A percentile compares a stretch with the other conserved stretches of the same genome.
Evolutionary conservation across 64 coral and sea anemone genomes (phyloP).

Genomic region (Montipora efflorescens): DNA sequence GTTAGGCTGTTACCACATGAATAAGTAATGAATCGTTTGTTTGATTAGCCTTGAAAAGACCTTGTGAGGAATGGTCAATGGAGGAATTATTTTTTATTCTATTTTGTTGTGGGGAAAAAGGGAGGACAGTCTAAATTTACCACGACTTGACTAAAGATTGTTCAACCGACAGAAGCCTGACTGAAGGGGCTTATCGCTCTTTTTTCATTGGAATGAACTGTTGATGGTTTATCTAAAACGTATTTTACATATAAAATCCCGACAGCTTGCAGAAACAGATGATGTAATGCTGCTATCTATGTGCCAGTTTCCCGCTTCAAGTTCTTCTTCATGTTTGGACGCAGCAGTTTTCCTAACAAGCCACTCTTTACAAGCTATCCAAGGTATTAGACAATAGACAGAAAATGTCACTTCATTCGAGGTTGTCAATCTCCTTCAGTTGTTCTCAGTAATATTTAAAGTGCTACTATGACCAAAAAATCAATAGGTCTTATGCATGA

Average conservation of each 20-base stretch:
- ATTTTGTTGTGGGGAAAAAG: too few relatives aligned
- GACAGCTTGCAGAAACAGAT: constrained; percentile 3
- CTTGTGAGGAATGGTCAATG: too few relatives aligned
- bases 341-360: not conserved
- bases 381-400: constrained; percentile 1
- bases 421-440: too few relatives aligned
- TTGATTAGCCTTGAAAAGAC: too few relatives aligned
- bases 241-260: not conserved
- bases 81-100: too few relatives aligned
- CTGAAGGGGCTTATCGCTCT: not conserved
- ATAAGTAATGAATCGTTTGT: too few relatives aligned
- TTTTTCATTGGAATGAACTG: not conserved
- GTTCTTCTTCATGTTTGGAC: constrained; percentile 10
- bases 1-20: too few relatives aligned
- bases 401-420: not conserved
- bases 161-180: not conserved
- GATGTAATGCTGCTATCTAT: not conserved
- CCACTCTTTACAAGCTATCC: not conserved
- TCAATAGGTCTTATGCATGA: too few relatives aligned
- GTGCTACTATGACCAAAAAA: too few relatives aligned
- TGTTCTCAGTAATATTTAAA: too few relatives aligned
- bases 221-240: not conserved
- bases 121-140: too few relatives aligned
- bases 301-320: not conserved
- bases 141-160: too few relatives aligned